These are phyloP conservation scores for Andrena hattorfiana DNA, from an alignment of 2,888 invertebrate genomes.

Conservation along the genomic window DNA sequence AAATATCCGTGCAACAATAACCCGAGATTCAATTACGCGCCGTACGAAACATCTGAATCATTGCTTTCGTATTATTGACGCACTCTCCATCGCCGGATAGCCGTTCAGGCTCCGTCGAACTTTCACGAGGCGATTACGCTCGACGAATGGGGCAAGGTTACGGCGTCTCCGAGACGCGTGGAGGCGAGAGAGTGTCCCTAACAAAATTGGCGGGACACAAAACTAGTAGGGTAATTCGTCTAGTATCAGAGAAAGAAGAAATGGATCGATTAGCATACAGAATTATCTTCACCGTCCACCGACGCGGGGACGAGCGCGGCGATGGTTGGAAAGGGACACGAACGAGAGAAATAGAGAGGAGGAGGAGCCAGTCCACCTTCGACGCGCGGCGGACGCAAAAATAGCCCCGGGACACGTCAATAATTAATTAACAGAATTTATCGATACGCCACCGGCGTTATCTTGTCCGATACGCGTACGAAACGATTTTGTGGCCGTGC, in stretches of 20 bases:
- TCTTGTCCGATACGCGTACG: conserved; percentile 77
- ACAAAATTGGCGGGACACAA: neutral
- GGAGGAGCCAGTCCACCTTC: conserved; percentile 47
- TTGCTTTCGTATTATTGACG: conserved; percentile 20
- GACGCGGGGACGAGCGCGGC: neutral
- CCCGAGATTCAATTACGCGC: conserved; percentile 38
- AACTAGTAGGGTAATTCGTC: neutral
- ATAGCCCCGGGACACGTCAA: conserved; percentile 79
- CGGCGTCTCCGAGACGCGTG: neutral
- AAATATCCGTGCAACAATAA: conserved; percentile 22
- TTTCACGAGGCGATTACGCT: conserved; percentile 11
- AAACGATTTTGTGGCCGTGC: conserved; percentile 71
- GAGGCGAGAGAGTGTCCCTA: neutral
- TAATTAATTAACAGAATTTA: conserved; percentile 83
- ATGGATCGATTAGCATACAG: conserved; percentile 13
- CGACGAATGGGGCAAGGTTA: conserved; percentile 1
- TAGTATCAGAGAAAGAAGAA: neutral
- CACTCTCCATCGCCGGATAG: neutral
- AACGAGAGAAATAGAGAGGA: neutral
- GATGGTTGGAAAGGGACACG: neutral
- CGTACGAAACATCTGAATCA: conserved; percentile 5
- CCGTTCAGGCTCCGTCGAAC: neutral
- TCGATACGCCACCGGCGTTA: conserved; percentile 77
- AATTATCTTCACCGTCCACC: conserved; percentile 23
- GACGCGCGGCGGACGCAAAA: conserved; percentile 74